Percentiles rank a stretch among this genome's conserved stretches.
phyloP scores from a whole-genome alignment of 2,797 vertebrate genomes.

The Lepus townsendii region DNA sequence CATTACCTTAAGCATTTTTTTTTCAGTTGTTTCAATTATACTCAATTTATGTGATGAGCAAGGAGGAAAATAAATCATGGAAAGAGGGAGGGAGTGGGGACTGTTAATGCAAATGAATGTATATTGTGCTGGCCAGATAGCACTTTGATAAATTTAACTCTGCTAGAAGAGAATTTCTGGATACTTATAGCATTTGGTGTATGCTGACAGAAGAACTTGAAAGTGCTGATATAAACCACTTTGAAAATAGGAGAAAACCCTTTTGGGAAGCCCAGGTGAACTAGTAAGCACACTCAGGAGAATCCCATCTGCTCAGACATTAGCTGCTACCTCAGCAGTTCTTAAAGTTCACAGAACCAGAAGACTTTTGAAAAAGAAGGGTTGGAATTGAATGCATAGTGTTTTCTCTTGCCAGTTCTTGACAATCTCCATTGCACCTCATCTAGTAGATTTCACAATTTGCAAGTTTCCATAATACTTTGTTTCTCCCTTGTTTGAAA shows the following conservation, averaged over 20 bases:
- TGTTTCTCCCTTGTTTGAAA: neutral
- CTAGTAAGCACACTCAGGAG: neutral
- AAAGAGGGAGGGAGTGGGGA: neutral
- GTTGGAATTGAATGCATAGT: neutral
- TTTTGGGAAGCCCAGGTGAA: slow-evolving; percentile 14
- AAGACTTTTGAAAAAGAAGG: neutral
- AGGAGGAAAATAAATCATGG: neutral
- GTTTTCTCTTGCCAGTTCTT: neutral
- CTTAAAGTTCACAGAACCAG: neutral
- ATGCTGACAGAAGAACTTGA: slow-evolving; percentile 45
- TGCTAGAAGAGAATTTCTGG: neutral
- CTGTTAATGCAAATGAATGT: neutral
- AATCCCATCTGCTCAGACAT: slow-evolving; percentile 31
- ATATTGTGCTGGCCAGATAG: neutral
- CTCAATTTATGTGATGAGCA: neutral
- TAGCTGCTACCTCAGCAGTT: slow-evolving; percentile 7
- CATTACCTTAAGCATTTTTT: neutral
- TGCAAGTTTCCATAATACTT: neutral
- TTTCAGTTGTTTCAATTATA: slow-evolving; percentile 1
- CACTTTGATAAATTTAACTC: slow-evolving; percentile 21
- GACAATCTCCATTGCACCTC: neutral
- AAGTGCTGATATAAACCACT: neutral
- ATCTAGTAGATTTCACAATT: neutral
- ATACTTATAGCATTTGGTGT: neutral
- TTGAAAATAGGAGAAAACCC: slow-evolving; percentile 7